Base-by-base conservation (phyloP, 2,888 invertebrate species). In the Agonum fuliginosum region DNA sequence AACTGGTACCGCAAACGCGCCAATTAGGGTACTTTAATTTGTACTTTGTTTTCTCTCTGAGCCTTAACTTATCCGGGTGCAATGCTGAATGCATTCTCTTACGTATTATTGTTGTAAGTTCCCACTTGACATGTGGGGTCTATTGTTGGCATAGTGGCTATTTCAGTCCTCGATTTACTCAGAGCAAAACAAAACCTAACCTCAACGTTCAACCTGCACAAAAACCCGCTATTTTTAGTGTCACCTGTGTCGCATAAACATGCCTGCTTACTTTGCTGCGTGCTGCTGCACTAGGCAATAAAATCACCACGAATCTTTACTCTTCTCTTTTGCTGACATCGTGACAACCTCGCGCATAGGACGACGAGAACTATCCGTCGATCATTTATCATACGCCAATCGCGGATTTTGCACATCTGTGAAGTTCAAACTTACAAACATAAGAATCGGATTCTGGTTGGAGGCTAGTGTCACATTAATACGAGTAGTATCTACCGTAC, bases 161-260 rank as follows among this genome's bases (percentile, higher is more conserved):
- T 69, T 69, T 69, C 46, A 69, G 69, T 43, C 43, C 24, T 22
- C 43, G 69, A 69, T 69, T 69, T 69, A 46, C 46, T 24, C 69
- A 14, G 43, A 69, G 69, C 69, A 69, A 69, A 46, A 70, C 43
- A 46, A 70, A 46, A 69, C 43, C 46, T 24, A 69, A 43, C 67
- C 24, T 43, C 41, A 41, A 48, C 27, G 46, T 30, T 27, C 70
- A 48, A 62, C 58, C 58, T 62, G 58, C 58, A 70, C 70, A 70
- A 69, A 69, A 69, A 69, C 46, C 70, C 46, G 70, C 43, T 70
- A 70, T 70, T 70, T 70, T 70, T 70, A 70, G 70, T 70, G 48
- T 70, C 70, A 70, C 70, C 70, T 70, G 70, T 48, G 70, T 48
- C 70, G 48, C 70, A 70, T 70, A 70, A 70, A 70, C 48, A 70